Evolutionary conservation across 2,797 vertebrate species (phyloP), one percentile per base, ranked within the genome.

Genomic region (Momotus momota): DNA sequence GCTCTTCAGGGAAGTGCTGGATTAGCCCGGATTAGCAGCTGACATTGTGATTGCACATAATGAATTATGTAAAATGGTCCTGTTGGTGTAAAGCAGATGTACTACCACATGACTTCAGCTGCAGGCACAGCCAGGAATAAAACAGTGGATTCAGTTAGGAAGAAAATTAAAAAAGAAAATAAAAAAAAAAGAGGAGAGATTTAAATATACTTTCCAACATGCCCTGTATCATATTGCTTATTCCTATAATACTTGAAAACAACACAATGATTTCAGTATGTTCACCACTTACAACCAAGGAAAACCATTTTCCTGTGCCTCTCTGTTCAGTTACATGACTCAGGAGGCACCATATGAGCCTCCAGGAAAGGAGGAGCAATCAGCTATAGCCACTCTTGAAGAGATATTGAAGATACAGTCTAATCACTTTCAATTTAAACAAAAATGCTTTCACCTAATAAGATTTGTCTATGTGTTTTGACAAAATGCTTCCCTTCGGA

Each of bases 61-160:
- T 62, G 69, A 94, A 93, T 96, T 94, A 96, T 90, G 86, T 94
- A 96, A 96, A 95, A 82, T 3, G 52, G 79, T 31, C 40, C 57
- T 86, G 83, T 52, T 77, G 90, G 65, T 82, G 86, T 89, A 73
- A 90, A 85, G 86, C 94, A 95, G 88, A 95, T 94, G 89, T 71
- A 93, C 12, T 2, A 41, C 60, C 96, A 82, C 91, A 80, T 94
- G 72, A 93, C 82, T 94, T 94, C 75, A 86, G 94, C 93, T 94
- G 81, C 80, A 92, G 92, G 86, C 65, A 80, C 29, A 64, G 52
- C 35, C 54, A 88, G 79, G 80, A 95, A 94, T 85, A 86, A 94
- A 93, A 73, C 21, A 40, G 17, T 58, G 38, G 82, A 79, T 88
- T 82, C 90, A 84, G 70, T 22, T 14, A 66, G 48, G 15, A 5